phyloP scores from a whole-genome alignment of 2,113 vertebrate genomes.

The Hystrix brachyura region DNA sequence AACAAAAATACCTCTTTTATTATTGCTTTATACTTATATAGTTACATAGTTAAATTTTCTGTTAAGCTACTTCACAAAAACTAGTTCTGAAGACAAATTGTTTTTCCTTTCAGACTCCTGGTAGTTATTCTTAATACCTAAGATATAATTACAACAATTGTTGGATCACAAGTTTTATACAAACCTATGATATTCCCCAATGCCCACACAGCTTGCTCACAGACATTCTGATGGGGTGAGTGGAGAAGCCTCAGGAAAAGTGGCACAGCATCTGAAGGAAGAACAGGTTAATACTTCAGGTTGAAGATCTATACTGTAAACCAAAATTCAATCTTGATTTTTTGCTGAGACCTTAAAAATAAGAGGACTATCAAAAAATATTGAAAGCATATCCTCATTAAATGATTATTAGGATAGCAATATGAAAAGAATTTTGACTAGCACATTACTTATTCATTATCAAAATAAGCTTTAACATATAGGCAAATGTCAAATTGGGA shows the following conservation, averaged over 20 bases:
- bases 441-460: background rate
- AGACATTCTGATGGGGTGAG: slow-evolving; percentile 98
- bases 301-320: background rate
- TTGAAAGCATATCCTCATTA: slow-evolving; percentile 11
- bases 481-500: background rate
- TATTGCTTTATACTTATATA: slow-evolving; percentile 34
- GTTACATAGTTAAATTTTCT: slow-evolving; percentile 6
- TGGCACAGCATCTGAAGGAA: slow-evolving; percentile 95
- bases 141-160: background rate
- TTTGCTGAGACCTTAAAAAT: slow-evolving; percentile 10
- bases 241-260: slow-evolving; percentile 97
- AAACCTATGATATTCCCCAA: slow-evolving; percentile 99
- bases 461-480: slow-evolving; percentile 45
- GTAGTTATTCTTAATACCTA: slow-evolving; percentile 41
- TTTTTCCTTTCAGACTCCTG: slow-evolving; percentile 27
- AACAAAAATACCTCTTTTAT: slow-evolving; percentile 50
- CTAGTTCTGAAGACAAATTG: background rate
- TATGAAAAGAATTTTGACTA: background rate
- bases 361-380: slow-evolving; percentile 26
- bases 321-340: background rate
- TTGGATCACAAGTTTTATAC: slow-evolving; percentile 74
- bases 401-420: background rate
- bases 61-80: slow-evolving; percentile 51
- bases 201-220: slow-evolving; percentile 99
- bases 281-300: slow-evolving; percentile 46